Percentiles rank a stretch among this genome's conserved stretches.
Evolutionary conservation across 1,140 invertebrate genomes (phyloP).

Genomic region (Caenorhabditis inopinata): DNA sequence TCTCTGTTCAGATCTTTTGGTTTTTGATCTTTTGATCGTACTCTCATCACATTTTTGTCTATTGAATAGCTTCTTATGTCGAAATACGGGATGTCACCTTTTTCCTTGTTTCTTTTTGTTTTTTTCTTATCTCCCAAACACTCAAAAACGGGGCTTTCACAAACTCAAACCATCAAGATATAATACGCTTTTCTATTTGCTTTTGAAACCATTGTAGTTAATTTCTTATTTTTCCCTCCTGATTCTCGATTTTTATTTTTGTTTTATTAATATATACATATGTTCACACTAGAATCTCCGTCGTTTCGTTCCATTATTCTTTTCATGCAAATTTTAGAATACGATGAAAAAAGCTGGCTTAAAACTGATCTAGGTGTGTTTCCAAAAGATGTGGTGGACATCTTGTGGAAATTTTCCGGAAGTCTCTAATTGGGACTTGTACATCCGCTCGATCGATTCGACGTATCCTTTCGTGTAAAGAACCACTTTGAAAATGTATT

Average conservation of each 20-base stretch:
- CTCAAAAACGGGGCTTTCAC: conserved; percentile 5
- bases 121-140: neutral
- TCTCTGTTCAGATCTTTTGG: neutral
- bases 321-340: neutral
- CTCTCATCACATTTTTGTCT: conserved; percentile 14
- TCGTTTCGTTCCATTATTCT: neutral
- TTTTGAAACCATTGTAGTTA: neutral
- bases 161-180: neutral
- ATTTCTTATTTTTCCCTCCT: neutral
- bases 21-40: neutral
- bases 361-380: neutral
- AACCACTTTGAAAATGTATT: neutral
- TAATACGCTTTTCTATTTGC: neutral
- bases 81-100: neutral
- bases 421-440: neutral
- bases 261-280: conserved; percentile 28
- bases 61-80: conserved; percentile 15
- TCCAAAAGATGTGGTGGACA: neutral
- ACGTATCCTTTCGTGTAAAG: neutral
- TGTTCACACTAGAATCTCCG: conserved; percentile 25
- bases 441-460: neutral
- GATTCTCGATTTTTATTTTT: conserved; percentile 8
- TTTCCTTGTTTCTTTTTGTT: neutral
- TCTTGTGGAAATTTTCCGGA: neutral
- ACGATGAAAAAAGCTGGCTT: neutral